Evolutionary conservation across 2,888 invertebrate species (phyloP).

Genomic region (Drosophila neoperkinsi): DNA sequence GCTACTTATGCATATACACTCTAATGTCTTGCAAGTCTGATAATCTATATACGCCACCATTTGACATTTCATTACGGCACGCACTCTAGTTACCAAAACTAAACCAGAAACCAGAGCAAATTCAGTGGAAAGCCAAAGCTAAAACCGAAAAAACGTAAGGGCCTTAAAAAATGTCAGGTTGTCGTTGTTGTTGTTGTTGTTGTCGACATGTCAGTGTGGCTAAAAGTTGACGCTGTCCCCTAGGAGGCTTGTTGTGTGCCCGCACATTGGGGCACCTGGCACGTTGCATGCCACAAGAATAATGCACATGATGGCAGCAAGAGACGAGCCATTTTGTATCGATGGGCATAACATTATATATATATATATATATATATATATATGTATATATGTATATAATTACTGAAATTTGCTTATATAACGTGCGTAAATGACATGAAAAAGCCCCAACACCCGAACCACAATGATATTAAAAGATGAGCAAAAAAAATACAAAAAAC

Average conservation of each 20-base stretch:
- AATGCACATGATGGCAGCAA: slow-evolving; percentile 57
- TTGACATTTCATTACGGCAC: slow-evolving; percentile 75
- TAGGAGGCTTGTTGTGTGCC: slow-evolving; percentile 4
- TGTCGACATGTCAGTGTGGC: slow-evolving; percentile 55
- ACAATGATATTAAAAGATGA: slow-evolving; percentile 66
- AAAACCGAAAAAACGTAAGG: slow-evolving; percentile 41
- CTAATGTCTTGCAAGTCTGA: slow-evolving; percentile 10
- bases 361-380: slow-evolving; percentile 31
- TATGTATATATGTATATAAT: slow-evolving; percentile 51
- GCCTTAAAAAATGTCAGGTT: slow-evolving; percentile 63
- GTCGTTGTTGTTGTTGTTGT: slow-evolving; percentile 47
- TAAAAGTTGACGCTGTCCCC: slow-evolving; percentile 48
- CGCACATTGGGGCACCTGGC: slow-evolving; percentile 25
- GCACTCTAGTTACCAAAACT: slow-evolving; percentile 57
- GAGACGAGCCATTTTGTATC: slow-evolving; percentile 56
- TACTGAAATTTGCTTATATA: slow-evolving; percentile 76
- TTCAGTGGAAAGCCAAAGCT: slow-evolving; percentile 32
- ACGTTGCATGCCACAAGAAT: slow-evolving; percentile 58
- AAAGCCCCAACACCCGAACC: not conserved
- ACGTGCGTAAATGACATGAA: slow-evolving; percentile 58
- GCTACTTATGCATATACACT: slow-evolving; percentile 9
- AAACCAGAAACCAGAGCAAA: slow-evolving; percentile 21
- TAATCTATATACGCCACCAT: slow-evolving; percentile 42
- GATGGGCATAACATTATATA: slow-evolving; percentile 52
- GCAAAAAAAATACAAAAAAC: slow-evolving; percentile 46